phyloP scores from a whole-genome alignment of 2,113 vertebrate species.

The Taurulus bubalis region DNA sequence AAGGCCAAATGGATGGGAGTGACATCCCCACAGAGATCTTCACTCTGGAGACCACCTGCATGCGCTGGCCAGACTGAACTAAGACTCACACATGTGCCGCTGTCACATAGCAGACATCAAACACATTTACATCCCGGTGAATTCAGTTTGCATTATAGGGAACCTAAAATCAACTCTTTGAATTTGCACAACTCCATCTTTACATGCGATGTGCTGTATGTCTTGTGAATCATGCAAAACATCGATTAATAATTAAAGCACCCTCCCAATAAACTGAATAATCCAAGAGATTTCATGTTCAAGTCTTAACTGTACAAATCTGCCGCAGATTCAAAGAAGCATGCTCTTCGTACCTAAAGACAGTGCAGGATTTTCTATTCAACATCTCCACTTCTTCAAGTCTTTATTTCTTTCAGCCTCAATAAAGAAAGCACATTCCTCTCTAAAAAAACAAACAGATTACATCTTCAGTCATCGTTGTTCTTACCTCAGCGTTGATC shows the following conservation, averaged over 20 bases:
- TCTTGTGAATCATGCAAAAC: conserved; percentile 5
- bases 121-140: conserved; percentile 27
- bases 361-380: conserved; percentile 2
- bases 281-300: not conserved
- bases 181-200: not conserved
- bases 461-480: conserved; percentile 21
- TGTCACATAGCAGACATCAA: conserved; percentile 62
- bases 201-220: not conserved
- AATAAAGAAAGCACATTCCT: conserved; percentile 14
- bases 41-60: conserved; percentile 76
- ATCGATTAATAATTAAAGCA: not conserved
- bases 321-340: not conserved
- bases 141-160: conserved; percentile 3
- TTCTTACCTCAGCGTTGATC: conserved; percentile 73
- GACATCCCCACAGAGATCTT: conserved; percentile 61
- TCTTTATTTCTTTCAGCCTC: conserved; percentile 12
- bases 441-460: conserved; percentile 22
- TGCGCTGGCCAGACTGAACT: conserved; percentile 36
- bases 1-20: conserved; percentile 79
- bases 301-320: not conserved
- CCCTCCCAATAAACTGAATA: not conserved
- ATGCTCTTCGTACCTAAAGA: not conserved
- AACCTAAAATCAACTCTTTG: conserved; percentile 9
- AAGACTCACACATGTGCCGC: conserved; percentile 46
- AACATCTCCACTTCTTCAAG: conserved; percentile 6